Base-by-base conservation (phyloP, 2,797 vertebrate genomes). In the Pagetopsis macropterus region DNA sequence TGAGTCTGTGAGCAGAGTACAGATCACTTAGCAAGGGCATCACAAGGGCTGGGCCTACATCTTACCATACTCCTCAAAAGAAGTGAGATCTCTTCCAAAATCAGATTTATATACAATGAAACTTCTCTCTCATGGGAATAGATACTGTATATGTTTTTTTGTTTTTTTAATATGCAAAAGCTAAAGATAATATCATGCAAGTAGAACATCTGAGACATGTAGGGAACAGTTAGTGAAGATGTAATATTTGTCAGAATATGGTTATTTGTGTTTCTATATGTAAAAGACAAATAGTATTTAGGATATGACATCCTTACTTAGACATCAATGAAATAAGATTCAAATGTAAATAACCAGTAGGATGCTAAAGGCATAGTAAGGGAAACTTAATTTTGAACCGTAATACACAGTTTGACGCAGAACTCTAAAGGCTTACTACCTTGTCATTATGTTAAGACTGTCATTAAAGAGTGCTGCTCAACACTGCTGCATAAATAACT, bases 1-100 rank as follows among this genome's bases (percentile, higher is more conserved):
- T 50, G 54, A 69, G 76, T 45, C 54, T 78, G 84, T 80, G 79
- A 88, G 69, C 46, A 55, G 87, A 77, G 55, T 83, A 23, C 82
- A 87, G 83, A 90, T 85, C 68, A 68, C 62, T 57, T 62, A 71
- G 74, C 75, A 88, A 90, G 87, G 89, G 74, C 80, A 84, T 13
- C 55, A 40, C 72, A 84, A 87, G 81, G 83, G 81, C 83, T 84
- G 70, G 43, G 73, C 74, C 68, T 49, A 44, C 79, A 85, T 75
- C 64, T 19, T 40, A 63, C 43, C 51, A 57, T 19, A 55, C 23
- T 78, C 59, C 69, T 78, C 60, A 76, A 41, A 17, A 72, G 13
- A 72, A 57, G 49, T 9, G 51, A 15, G 16, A 21, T 40, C 23
- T 63, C 21, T 8, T 3, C 13, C n/a, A 48, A 21, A 63, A 65